Base-by-base conservation (phyloP, 1,140 invertebrate genomes). In the Zaprionus capensis region DNA sequence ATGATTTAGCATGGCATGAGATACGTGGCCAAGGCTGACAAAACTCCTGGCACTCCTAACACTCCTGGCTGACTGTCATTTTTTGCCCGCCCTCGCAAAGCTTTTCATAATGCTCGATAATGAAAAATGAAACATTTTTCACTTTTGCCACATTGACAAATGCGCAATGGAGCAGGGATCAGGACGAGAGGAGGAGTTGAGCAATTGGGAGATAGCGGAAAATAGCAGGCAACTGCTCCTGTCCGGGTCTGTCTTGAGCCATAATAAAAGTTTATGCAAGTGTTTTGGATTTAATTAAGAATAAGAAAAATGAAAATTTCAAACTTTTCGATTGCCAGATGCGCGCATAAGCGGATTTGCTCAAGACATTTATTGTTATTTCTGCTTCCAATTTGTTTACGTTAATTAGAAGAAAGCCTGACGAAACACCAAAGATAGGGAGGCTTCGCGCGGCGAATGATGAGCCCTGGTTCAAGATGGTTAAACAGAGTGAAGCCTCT, bases 291-390 rank as follows among this genome's bases (percentile, higher is more conserved):
- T 90, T 90, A 90, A 90, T 90, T 90, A 90, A 91, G 82, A 90
- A 91, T 82, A 82, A 80, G 81, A 77, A 88, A 81, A 88, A 85
- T 70, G 78, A 62, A 88, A 73, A 81, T 69, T 64, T 53, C 67
- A 88, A 90, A 90, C 72, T 86, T 90, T 90, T 82, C 80, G 77
- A 91, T 91, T 91, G 86, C 86, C 86, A 90, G 86, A 90, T 90
- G 86, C 74, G 86, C 73, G 76, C 62, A 64, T 90, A 90, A 90
- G 88, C 88, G 82, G 85, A 91, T 90, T 90, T 90, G 49, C 65
- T 28, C 36, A 22, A 81, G 82, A 82, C 75, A 91, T 85, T 88
- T 88, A 81, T 88, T 90, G 71, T 90, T 82, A 87, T 81, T 88
- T 90, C 83, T 84, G 53, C 41, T 69, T 46, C 56, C 28, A 79